These are phyloP conservation scores for Poeciliopsis turrubarensis DNA, from an alignment of 2,113 vertebrate species.

Conservation along the genomic window DNA sequence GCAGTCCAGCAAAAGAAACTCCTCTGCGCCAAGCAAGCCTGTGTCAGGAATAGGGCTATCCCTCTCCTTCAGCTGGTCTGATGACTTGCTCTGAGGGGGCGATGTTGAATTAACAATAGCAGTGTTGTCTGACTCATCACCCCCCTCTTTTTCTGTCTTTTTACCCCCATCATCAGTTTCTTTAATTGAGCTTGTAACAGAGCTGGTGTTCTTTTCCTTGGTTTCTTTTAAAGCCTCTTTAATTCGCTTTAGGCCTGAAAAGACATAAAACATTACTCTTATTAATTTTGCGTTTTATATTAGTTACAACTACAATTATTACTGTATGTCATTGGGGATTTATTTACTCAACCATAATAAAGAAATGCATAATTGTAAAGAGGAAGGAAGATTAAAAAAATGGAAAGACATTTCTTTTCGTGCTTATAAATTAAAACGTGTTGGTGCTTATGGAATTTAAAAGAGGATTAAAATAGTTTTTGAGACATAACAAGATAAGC, in stretches of 20 bases:
- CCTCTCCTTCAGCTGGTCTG: constrained; percentile 71
- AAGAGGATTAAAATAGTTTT: too few relatives aligned
- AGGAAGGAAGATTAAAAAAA: not conserved
- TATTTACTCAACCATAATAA: not conserved
- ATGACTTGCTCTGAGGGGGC: constrained; percentile 58
- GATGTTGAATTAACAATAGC: constrained; percentile 59
- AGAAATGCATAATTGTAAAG: not conserved
- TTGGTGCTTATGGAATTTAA: not conserved
- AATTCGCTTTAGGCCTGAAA: constrained; percentile 88
- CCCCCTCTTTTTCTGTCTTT: constrained; percentile 66
- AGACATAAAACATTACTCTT: constrained; percentile 26
- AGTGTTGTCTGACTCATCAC: constrained; percentile 58
- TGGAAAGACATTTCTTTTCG: not conserved
- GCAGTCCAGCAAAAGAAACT: constrained; percentile 74
- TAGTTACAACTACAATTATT: too few relatives aligned
- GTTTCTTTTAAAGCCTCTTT: constrained; percentile 82
- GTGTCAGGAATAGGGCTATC: constrained; percentile 58
- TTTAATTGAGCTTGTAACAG: constrained; percentile 37
- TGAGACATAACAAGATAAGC: too few relatives aligned
- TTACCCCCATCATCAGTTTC: constrained; percentile 37
- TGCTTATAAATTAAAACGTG: not conserved
- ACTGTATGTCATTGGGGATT: not conserved
- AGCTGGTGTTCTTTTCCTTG: constrained; percentile 58
- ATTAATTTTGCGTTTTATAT: not conserved
- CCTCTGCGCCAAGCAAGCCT: constrained; percentile 62